Evolutionary conservation across 2,888 invertebrate genomes (phyloP), one percentile per base, ranked within the genome.

Genomic region (Eristalinus aeneus): DNA sequence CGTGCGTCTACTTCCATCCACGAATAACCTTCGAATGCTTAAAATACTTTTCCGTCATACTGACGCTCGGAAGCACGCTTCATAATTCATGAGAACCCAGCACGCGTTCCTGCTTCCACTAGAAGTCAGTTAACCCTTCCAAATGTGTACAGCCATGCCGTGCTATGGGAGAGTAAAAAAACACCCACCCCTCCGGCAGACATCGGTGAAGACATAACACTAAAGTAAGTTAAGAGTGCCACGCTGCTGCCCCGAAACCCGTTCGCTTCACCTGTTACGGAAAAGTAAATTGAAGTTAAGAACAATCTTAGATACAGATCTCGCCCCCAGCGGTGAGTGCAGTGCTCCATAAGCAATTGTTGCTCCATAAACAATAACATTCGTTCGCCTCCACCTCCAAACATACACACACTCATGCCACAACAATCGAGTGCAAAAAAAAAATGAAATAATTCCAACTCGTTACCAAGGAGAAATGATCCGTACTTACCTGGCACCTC

Each of bases 291-390:
- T 60, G 63, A 32, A 56, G 16, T 61, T 63, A 12, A 56, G n/a
- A 20, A 23, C 56, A 72, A 22, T 72, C 64, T 36, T 10, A 64
- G 34, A 46, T 46, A 46, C 54, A 8, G 22, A 22, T 10, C 67
- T 16, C 56, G 23, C 71, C 12, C 23, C 11, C 6, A 23, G 16
- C 58, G 5, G 31, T 10, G 39, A 73, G 56, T 80, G 79, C 63
- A 73, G 60, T 72, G 60, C 36, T 72, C 11, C 20, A 36, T 6
- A 46, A 79, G 54, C 68, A 65, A 83, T 79, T 79, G 78, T 73
- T 83, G 73, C 60, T 69, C 60, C 78, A 74, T 74, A 79, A 79
- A 74, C 74, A 84, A 71, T 31, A 31, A 16, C 46, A n/a, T n/a
- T n/a, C 46, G 5, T 6, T 1, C n/a, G 4, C 1, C 34, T 34